Conservation (phyloP, 2,888 invertebrate genomes). For the Phaedon cochleariae region DNA sequence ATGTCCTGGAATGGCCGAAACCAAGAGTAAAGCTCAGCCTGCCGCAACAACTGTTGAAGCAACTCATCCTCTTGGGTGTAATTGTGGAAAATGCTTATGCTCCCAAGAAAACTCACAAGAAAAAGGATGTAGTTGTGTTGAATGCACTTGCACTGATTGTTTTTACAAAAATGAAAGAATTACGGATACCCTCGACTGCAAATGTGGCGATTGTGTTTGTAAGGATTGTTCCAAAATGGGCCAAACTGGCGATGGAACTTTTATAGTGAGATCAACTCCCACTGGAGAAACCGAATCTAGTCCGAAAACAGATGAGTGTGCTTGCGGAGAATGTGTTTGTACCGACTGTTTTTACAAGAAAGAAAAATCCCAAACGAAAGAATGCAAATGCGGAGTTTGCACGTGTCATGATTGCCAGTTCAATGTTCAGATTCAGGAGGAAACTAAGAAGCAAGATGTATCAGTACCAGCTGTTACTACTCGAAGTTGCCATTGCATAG, state of each 20-base stretch:
- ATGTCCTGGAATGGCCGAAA: conserved; percentile 15
- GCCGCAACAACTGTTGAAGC: conserved; percentile 15
- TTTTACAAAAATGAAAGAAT: neutral
- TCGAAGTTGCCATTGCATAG: conserved; percentile 35
- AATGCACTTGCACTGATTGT: conserved; percentile 26
- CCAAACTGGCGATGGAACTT: neutral
- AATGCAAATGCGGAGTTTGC: conserved; percentile 28
- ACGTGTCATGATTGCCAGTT: conserved; percentile 20
- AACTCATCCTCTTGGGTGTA: conserved; percentile 31
- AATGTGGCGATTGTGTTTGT: conserved; percentile 31
- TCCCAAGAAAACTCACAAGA: neutral
- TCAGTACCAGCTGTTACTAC: neutral
- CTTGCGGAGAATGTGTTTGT: conserved; percentile 36
- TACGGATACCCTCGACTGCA: conserved; percentile 9
- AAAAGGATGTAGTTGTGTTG: conserved; percentile 24
- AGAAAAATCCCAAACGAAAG: conserved; percentile 12
- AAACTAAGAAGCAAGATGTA: conserved; percentile 5
- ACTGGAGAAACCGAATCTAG: neutral
- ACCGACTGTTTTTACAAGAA: conserved; percentile 6
- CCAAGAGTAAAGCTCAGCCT: neutral
- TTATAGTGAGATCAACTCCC: too few species aligned
- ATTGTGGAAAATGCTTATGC: conserved; percentile 34
- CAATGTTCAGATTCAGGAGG: neutral
- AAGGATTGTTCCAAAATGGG: conserved; percentile 5
- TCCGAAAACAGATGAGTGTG: conserved; percentile 16